A percentile compares a stretch with the other conserved stretches of the same genome.
These are phyloP conservation scores for Pelobates fuscus DNA, from an alignment of 2,113 vertebrate genomes.

Conservation along the genomic window DNA sequence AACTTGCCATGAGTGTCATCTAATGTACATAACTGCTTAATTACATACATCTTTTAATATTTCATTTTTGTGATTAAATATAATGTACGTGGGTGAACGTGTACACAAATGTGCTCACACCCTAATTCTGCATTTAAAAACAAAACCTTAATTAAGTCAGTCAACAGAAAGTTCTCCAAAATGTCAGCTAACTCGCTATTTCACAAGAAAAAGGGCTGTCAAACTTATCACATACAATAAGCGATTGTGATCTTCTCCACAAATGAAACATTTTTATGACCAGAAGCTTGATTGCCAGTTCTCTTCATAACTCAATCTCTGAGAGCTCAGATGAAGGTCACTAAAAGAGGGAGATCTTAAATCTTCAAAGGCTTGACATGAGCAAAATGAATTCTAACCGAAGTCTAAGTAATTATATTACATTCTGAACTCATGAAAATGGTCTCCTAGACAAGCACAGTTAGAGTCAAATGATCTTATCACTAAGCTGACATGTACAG, in stretches of 20 bases:
- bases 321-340: constrained; percentile 41
- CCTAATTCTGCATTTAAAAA: no score
- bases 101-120: no score
- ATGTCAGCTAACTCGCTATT: constrained; percentile 34
- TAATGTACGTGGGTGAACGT: no score
- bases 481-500: not conserved
- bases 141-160: no score
- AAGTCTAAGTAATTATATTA: constrained; percentile 45
- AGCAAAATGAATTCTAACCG: constrained; percentile 44
- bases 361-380: constrained; percentile 43
- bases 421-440: constrained; percentile 31
- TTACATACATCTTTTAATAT: no score
- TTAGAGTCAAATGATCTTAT: constrained; percentile 24
- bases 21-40: no score
- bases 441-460: constrained; percentile 29
- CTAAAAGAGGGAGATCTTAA: constrained; percentile 46
- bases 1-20: no score
- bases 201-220: constrained; percentile 31
- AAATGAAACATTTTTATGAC: constrained; percentile 43
- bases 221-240: constrained; percentile 38
- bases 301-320: constrained; percentile 42
- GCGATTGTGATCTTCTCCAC: constrained; percentile 35
- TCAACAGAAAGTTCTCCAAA: not conserved
- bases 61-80: no score
- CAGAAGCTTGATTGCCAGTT: constrained; percentile 36